phyloP scores from a whole-genome alignment of 2,888 invertebrate species.

The Drosophila affinis region DNA sequence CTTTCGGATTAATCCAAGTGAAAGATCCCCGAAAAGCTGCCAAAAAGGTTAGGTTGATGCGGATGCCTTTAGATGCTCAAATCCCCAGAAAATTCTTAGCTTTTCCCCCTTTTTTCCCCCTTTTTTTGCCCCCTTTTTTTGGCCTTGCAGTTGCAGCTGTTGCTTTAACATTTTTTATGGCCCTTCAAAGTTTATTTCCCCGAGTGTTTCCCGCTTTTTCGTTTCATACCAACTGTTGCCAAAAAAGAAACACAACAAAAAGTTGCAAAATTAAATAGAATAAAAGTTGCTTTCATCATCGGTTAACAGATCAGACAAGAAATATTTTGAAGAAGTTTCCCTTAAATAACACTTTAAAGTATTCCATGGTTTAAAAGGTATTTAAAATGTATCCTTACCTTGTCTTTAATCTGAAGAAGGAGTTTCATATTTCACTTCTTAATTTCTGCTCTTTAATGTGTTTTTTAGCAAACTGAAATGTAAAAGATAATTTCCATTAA shows the following conservation, averaged over 20 bases:
- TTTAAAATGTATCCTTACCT: neutral
- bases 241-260: neutral
- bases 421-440: too few relatives aligned
- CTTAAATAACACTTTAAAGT: neutral
- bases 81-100: neutral
- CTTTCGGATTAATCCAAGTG: neutral
- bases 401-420: neutral
- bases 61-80: neutral
- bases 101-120: neutral
- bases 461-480: too few relatives aligned
- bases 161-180: neutral
- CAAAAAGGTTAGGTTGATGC: neutral
- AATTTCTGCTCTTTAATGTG: too few relatives aligned
- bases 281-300: neutral
- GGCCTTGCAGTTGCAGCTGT: neutral
- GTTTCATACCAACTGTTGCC: neutral
- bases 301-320: neutral
- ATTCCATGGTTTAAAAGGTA: neutral
- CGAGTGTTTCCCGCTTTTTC: neutral
- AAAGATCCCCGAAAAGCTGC: neutral
- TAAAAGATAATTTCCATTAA: too few relatives aligned
- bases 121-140: neutral
- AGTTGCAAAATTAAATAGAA: too few relatives aligned
- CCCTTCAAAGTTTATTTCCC: neutral
- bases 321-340: neutral